These are phyloP conservation scores for Pyrrhia umbra DNA, from an alignment of 2,888 invertebrate genomes.

Conservation along the genomic window DNA sequence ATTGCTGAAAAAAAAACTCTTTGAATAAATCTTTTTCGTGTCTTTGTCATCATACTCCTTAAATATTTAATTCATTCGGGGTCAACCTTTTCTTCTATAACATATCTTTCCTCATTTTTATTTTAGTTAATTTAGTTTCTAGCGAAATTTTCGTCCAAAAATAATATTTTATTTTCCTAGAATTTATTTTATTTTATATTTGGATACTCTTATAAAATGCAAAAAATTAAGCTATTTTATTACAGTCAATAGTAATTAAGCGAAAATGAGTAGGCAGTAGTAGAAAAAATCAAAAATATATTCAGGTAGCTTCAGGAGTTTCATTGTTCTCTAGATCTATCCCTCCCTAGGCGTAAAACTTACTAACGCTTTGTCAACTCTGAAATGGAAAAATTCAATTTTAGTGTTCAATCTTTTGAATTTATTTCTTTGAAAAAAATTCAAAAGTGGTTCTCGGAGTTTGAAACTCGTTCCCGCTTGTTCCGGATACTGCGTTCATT, in stretches of 20 bases:
- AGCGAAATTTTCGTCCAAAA: too few species aligned
- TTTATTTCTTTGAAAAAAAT: slow-evolving; percentile 41
- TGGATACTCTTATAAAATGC: not conserved
- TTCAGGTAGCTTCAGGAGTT: not conserved
- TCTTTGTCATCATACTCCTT: too few species aligned
- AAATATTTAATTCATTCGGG: too few species aligned
- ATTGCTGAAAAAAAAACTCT: too few species aligned
- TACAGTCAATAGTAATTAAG: not conserved
- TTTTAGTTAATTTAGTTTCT: too few species aligned
- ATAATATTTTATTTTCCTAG: too few species aligned
- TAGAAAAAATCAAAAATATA: too few species aligned
- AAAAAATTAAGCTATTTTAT: not conserved
- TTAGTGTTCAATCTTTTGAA: slow-evolving; percentile 46
- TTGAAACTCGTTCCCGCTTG: slow-evolving; percentile 47
- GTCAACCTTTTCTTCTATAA: too few species aligned
- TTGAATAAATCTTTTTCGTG: too few species aligned
- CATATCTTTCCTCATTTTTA: too few species aligned
- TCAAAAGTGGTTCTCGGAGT: slow-evolving; percentile 40
- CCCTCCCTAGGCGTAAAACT: slow-evolving; percentile 21
- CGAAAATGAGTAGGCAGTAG: too few species aligned
- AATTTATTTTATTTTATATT: not conserved
- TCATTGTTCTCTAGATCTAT: not conserved
- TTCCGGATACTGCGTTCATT: slow-evolving; percentile 40
- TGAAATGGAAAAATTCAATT: slow-evolving; percentile 38
- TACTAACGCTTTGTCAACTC: slow-evolving; percentile 26